phyloP scores from a whole-genome alignment of 2,797 vertebrate genomes.

The Malurus leucopterus region DNA sequence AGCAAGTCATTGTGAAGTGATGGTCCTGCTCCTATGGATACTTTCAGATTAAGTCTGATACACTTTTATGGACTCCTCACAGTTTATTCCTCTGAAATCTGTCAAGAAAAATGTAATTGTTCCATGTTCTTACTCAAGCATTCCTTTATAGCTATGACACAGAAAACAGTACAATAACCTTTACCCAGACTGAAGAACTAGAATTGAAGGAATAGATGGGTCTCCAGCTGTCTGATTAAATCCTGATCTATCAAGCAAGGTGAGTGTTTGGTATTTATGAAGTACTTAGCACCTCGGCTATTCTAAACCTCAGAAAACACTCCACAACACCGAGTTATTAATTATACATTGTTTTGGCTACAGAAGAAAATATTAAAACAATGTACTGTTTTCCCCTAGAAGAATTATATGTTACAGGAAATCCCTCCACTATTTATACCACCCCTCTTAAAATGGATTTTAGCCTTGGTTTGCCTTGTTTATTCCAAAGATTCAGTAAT shows the following conservation, averaged over 20 bases:
- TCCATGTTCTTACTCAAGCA: neutral
- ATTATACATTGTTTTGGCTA: neutral
- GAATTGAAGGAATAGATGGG: neutral
- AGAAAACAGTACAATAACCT: neutral
- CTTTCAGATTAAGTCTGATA: neutral
- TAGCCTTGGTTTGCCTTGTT: slow-evolving; percentile 10
- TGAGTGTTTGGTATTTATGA: neutral
- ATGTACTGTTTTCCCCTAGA: slow-evolving; percentile 7
- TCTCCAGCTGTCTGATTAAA: slow-evolving; percentile 15
- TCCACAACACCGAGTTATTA: neutral
- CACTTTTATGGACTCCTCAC: neutral
- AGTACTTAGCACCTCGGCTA: neutral
- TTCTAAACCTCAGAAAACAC: neutral
- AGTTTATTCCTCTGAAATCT: neutral
- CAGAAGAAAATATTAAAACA: slow-evolving; percentile 42
- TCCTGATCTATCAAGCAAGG: neutral
- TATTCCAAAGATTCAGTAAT: slow-evolving; percentile 4
- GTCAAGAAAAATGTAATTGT: neutral
- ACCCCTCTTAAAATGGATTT: slow-evolving; percentile 18
- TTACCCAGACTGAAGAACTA: neutral
- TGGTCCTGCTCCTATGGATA: neutral
- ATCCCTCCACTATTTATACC: neutral
- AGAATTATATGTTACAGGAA: slow-evolving; percentile 43
- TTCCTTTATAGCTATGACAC: neutral
- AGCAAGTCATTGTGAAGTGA: neutral